Base-by-base conservation (phyloP, 1,140 invertebrate genomes). In the Drosophila willistoni region DNA sequence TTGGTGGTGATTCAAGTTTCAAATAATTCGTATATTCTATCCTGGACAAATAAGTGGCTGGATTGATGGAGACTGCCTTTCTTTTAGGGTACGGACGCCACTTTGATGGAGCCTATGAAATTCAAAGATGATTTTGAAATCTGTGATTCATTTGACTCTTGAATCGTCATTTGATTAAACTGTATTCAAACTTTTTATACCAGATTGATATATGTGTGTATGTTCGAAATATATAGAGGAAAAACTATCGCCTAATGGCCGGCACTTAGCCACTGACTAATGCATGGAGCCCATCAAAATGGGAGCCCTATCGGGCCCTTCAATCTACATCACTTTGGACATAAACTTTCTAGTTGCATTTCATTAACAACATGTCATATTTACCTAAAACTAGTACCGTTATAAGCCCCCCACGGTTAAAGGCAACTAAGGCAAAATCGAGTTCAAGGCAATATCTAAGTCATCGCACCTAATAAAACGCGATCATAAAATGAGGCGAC, bases 361-460 rank as follows among this genome's bases (percentile, higher is more conserved):
- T 74, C 68, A 69, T 68, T 68, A 69, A 65, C 69, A 62, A 77
- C 64, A 61, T 62, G 64, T 81, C 82, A 84, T 81, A 78, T 86
- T 79, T 81, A 36, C 39, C 29, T 64, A 57, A 64, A 36, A 63
- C 68, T 42, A 78, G 76, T 89, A 74, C 83, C 84, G 83, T 87
- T 87, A 87, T 72, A 69, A 86, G 56, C 55, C 41, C 42, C 62
- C 56, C 66, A 73, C 57, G 6, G 13, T 34, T 19, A 63, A 71
- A 39, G 62, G 55, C 51, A 9, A 29, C 47, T 25, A 19, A 71
- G 17, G 9, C 42, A 34, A 76, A 77, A 81, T 78, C 64, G 73
- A 84, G 84, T 81, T 87, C 84, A 87, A 89, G 84, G 84, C 84
- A 89, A 89, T 89, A 77, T 89, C 77, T 64, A 89, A 89, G 84